Conservation (phyloP, 2,113 vertebrate genomes). For the Acanthisitta chloris region DNA sequence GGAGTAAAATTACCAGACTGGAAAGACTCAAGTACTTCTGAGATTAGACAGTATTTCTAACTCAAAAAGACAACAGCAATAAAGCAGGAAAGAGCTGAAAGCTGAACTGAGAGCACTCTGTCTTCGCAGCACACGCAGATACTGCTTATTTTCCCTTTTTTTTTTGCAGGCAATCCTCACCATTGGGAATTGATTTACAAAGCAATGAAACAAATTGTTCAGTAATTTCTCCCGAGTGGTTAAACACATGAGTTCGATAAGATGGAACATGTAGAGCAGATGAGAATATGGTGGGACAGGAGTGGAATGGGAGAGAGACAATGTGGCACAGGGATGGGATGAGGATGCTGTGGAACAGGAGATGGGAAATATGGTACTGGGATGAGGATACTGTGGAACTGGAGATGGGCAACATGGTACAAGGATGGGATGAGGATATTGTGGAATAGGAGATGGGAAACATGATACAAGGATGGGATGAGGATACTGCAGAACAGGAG, state of each 20-base stretch:
- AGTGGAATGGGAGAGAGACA: too few relatives aligned
- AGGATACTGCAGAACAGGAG: neutral
- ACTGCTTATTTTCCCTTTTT: neutral
- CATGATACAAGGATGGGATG: too few relatives aligned
- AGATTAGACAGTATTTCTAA: neutral
- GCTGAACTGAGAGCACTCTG: neutral
- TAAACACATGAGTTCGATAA: fast-evolving
- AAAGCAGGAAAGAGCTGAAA: neutral
- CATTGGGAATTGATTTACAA: neutral
- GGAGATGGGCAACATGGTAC: neutral
- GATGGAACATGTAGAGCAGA: neutral
- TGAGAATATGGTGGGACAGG: neutral
- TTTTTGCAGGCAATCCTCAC: neutral
- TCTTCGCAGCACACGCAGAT: neutral
- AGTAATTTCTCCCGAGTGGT: neutral
- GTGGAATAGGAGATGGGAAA: too few relatives aligned
- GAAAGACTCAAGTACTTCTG: neutral
- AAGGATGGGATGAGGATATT: neutral
- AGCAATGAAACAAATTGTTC: neutral
- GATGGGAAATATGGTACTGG: too few relatives aligned
- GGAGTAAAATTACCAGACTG: neutral
- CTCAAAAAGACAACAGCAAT: neutral
- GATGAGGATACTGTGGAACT: neutral
- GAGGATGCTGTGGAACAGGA: too few relatives aligned
- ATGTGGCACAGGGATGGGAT: neutral